phyloP scores from a whole-genome alignment of 2,113 vertebrate genomes.

The Larimichthys polyactis region DNA sequence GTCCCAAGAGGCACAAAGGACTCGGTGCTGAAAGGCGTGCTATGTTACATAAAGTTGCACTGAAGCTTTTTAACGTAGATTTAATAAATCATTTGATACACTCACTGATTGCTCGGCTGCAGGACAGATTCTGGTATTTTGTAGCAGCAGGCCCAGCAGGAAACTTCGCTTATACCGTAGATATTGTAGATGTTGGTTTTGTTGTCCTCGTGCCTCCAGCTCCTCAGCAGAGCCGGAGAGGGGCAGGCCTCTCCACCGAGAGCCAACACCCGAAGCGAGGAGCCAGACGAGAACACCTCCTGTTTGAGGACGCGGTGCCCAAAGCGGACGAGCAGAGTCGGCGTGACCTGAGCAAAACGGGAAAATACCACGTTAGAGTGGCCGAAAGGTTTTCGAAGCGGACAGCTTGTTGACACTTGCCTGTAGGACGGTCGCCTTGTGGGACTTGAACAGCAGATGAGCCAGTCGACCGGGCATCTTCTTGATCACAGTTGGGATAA shows the following conservation, averaged over 20 bases:
- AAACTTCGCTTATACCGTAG: slow-evolving; percentile 97
- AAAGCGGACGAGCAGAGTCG: slow-evolving; percentile 91
- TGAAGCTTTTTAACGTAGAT: neutral
- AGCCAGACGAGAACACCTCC: slow-evolving; percentile 85
- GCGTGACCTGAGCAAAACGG: slow-evolving; percentile 87
- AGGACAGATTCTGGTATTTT: slow-evolving; percentile 85
- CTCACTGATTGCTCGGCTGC: slow-evolving; percentile 65
- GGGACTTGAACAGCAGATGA: slow-evolving; percentile 85
- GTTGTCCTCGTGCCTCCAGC: slow-evolving; percentile 91
- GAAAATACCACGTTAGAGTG: neutral
- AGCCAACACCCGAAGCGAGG: slow-evolving; percentile 90
- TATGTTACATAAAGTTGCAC: neutral
- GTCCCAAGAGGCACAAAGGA: slow-evolving; percentile 87
- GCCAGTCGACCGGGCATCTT: slow-evolving; percentile 87
- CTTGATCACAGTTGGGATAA: slow-evolving; percentile 90
- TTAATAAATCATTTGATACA: neutral
- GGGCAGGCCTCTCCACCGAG: slow-evolving; percentile 95
- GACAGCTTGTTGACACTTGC: slow-evolving; percentile 68
- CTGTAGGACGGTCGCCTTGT: slow-evolving; percentile 92
- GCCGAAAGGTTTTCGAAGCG: rapidly evolving
- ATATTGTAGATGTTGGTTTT: slow-evolving; percentile 92
- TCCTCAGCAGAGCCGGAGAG: slow-evolving; percentile 80
- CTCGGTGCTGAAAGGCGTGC: slow-evolving; percentile 72
- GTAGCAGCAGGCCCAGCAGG: slow-evolving; percentile 94
- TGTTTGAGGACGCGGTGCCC: slow-evolving; percentile 84